phyloP scores from a whole-genome alignment of 2,113 vertebrate genomes.

The Gymnogyps californianus region DNA sequence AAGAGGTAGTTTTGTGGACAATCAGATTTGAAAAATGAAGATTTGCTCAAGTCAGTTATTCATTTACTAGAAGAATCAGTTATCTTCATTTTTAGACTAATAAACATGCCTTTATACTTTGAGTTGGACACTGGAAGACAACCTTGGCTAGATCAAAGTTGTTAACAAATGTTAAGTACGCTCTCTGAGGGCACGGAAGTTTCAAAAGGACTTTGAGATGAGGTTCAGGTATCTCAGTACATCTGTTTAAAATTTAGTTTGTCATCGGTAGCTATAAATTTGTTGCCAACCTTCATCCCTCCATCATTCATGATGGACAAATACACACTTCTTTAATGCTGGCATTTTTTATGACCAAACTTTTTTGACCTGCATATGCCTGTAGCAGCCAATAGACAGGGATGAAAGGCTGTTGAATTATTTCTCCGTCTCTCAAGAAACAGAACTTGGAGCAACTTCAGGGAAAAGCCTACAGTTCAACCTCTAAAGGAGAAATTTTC shows the following conservation, averaged over 20 bases:
- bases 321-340: background rate
- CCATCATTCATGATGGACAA: background rate
- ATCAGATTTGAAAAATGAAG: background rate
- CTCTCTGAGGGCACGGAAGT: background rate
- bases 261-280: background rate
- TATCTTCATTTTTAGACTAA: background rate
- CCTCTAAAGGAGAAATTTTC: background rate
- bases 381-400: background rate
- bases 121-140: background rate
- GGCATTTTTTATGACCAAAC: background rate
- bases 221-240: background rate
- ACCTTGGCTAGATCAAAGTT: background rate
- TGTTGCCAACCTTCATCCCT: background rate
- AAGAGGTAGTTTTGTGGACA: background rate
- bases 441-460: background rate
- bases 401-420: background rate
- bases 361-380: background rate
- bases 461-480: background rate
- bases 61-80: background rate
- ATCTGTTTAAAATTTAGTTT: background rate
- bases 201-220: background rate
- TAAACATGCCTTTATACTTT: background rate
- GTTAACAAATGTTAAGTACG: background rate
- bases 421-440: background rate
- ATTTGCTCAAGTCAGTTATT: background rate